Percentiles rank a stretch among this genome's conserved stretches.
phyloP scores from a whole-genome alignment of 1,140 invertebrate species.

The Drosophila melanica region DNA sequence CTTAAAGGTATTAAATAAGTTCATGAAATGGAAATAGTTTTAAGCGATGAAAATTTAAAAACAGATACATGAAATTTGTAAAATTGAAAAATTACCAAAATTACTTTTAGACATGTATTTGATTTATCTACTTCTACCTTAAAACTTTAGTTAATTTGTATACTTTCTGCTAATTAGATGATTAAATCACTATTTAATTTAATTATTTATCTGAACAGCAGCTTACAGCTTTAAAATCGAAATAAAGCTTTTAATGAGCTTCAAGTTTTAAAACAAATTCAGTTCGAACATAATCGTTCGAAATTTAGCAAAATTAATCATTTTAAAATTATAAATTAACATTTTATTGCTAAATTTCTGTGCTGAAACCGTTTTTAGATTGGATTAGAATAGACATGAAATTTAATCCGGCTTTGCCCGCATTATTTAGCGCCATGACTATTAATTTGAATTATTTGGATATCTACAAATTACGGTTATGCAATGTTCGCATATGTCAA shows the following conservation, averaged over 20 bases:
- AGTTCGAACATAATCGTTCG: background rate
- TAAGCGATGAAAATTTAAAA: too few species aligned
- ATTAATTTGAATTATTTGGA: constrained; percentile 45
- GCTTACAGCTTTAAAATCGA: background rate
- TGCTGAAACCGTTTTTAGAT: constrained; percentile 1
- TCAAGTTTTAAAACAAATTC: background rate
- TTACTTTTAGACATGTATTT: too few species aligned
- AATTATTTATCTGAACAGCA: background rate
- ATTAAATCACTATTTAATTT: too few species aligned
- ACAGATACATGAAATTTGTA: too few species aligned
- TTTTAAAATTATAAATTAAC: background rate
- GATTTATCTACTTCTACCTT: too few species aligned
- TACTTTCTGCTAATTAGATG: too few species aligned
- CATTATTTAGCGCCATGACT: constrained; percentile 32
- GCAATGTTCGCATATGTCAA: constrained; percentile 38
- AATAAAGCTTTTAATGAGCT: background rate
- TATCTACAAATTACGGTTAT: constrained; percentile 46
- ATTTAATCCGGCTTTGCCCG: constrained; percentile 19
- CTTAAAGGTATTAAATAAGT: too few species aligned
- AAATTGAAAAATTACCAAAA: too few species aligned
- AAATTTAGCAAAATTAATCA: background rate
- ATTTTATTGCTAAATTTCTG: background rate
- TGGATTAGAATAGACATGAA: constrained; percentile 6
- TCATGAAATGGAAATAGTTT: too few species aligned
- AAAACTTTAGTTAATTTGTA: too few species aligned